Percentiles rank a stretch among this genome's conserved stretches.
Conservation (phyloP, 2,888 invertebrate genomes). For the Pinctada fucata region DNA sequence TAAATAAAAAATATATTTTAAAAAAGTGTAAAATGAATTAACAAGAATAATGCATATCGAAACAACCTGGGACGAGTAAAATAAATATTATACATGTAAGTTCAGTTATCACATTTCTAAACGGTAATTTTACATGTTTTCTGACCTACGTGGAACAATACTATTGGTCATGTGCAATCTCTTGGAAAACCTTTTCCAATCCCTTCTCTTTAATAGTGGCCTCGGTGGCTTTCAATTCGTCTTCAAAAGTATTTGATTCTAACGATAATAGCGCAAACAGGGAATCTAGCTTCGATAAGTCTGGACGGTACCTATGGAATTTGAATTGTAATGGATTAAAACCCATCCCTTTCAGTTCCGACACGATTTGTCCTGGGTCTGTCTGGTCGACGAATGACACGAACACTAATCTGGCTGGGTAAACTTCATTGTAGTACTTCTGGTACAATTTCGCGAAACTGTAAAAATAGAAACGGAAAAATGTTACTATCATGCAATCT, state of each 20-base stretch:
- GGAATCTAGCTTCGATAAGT: conserved; percentile 75
- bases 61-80: too few relatives aligned
- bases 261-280: conserved; percentile 73
- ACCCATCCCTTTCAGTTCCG: conserved; percentile 51
- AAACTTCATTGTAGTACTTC: conserved; percentile 73
- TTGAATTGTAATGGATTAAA: conserved; percentile 69
- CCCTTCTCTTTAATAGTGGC: conserved; percentile 52
- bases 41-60: too few relatives aligned
- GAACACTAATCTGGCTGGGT: conserved; percentile 74
- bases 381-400: conserved; percentile 75
- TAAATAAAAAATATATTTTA: too few relatives aligned
- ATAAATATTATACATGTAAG: too few relatives aligned
- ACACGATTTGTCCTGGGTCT: conserved; percentile 70
- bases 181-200: conserved; percentile 46
- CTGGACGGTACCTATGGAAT: conserved; percentile 69
- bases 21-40: too few relatives aligned
- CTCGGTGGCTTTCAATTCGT: conserved; percentile 56
- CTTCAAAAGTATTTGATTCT: conserved; percentile 61
- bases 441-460: conserved; percentile 71
- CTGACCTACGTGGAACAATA: too few relatives aligned
- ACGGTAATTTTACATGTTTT: too few relatives aligned
- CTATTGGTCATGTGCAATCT: not conserved
- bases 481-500: too few relatives aligned
- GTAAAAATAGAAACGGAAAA: conserved; percentile 32
- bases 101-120: too few relatives aligned